A percentile compares a stretch with the other conserved stretches of the same genome.
Evolutionary conservation across 1,140 invertebrate species (phyloP).

Genomic region (Pachyrhynchus sulphureomaculatus): DNA sequence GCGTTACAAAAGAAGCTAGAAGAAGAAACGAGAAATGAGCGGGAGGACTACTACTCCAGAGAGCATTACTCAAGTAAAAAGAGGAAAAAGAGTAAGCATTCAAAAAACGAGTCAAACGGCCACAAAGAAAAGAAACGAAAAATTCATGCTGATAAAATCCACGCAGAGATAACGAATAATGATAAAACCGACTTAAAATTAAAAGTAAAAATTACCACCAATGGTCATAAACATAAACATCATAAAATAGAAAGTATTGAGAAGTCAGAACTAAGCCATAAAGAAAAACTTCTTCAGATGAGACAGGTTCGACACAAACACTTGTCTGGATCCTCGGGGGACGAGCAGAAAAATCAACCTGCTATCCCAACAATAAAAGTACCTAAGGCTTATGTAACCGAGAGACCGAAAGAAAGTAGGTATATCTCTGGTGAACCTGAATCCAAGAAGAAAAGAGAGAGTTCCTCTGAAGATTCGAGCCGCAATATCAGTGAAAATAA

Average conservation of each 20-base stretch:
- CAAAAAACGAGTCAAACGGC: conserved; percentile 43
- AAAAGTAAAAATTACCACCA: conserved; percentile 49
- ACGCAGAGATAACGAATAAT: conserved; percentile 47
- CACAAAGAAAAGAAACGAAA: conserved; percentile 46
- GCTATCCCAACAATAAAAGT: conserved; percentile 28
- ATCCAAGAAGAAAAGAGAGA: conserved; percentile 20
- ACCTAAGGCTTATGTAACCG: conserved; percentile 23
- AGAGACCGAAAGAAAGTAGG: conserved; percentile 2
- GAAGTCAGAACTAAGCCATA: conserved; percentile 31
- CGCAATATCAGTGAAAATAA: conserved; percentile 15
- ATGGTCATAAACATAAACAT: conserved; percentile 49
- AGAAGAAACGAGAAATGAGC: conserved; percentile 35
- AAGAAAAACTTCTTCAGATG: conserved; percentile 50
- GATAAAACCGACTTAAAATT: conserved; percentile 47
- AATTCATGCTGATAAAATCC: conserved; percentile 46
- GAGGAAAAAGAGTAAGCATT: conserved; percentile 46
- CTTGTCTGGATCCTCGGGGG: conserved; percentile 27
- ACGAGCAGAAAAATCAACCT: conserved; percentile 32
- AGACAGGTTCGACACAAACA: conserved; percentile 48
- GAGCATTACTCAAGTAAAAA: conserved; percentile 45
- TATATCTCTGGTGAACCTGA: not conserved
- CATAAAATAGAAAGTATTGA: conserved; percentile 36
- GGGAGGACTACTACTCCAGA: conserved; percentile 25
- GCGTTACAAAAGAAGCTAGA: conserved; percentile 45
- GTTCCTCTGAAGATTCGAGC: not conserved